A percentile compares a stretch with the other conserved stretches of the same genome.
Evolutionary conservation across 2,797 vertebrate species (phyloP).

Genomic region (Enteromius afrohamiltoni): DNA sequence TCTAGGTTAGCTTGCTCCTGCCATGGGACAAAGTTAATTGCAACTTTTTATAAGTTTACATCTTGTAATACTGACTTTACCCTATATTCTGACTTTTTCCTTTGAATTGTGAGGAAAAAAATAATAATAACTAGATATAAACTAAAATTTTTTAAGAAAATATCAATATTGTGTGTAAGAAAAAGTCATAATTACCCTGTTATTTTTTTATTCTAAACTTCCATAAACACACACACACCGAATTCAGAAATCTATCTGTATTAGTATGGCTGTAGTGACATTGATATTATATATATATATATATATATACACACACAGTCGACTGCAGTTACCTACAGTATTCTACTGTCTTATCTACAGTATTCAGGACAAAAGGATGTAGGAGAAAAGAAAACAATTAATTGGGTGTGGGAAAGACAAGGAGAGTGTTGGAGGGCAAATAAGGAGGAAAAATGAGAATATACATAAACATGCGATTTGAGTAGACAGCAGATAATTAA

Average conservation of each 20-base stretch:
- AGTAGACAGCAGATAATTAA: constrained; percentile 66
- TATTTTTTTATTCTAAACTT: neutral
- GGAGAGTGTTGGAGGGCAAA: constrained; percentile 40
- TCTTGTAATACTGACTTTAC: no score
- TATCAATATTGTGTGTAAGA: neutral
- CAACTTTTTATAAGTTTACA: neutral
- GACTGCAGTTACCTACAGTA: neutral
- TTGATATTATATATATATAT: no score
- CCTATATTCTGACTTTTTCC: no score
- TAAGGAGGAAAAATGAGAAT: neutral
- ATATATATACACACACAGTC: neutral
- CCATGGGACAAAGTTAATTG: neutral
- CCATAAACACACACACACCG: no score
- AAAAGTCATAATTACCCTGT: neutral
- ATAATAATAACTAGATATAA: neutral
- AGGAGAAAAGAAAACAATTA: constrained; percentile 9
- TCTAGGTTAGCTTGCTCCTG: neutral
- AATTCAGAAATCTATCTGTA: no score
- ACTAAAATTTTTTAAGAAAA: neutral
- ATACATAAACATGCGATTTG: constrained; percentile 65
- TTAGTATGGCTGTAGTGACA: no score
- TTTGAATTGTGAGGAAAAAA: no score
- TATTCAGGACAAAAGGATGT: constrained; percentile 10
- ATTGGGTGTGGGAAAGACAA: neutral
- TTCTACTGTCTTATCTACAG: no score